Conservation (phyloP, 2,113 vertebrate genomes). For the Gadus macrocephalus region DNA sequence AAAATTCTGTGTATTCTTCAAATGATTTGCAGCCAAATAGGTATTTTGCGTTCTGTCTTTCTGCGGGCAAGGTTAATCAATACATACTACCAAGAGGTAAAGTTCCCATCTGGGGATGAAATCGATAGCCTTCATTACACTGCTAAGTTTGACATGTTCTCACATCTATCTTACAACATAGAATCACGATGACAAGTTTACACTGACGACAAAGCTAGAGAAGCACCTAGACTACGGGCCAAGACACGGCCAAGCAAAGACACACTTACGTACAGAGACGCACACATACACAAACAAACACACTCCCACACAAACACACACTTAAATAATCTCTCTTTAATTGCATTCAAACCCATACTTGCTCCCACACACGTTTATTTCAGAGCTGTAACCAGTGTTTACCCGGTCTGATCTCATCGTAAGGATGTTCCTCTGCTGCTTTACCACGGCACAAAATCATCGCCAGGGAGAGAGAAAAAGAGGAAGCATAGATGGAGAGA, state of each 20-base stretch:
- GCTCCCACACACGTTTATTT: not conserved
- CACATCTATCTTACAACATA: not conserved
- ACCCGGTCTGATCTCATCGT: conserved; percentile 51
- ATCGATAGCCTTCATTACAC: conserved; percentile 13
- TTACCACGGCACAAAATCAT: conserved; percentile 33
- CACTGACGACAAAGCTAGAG: not conserved
- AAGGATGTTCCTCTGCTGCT: conserved; percentile 46
- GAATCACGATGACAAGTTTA: not conserved
- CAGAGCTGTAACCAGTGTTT: conserved; percentile 26
- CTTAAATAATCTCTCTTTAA: not conserved
- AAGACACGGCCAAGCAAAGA: not conserved
- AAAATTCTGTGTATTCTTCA: not conserved
- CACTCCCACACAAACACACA: conserved; percentile 18
- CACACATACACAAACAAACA: conserved; percentile 3
- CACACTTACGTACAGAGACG: conserved; percentile 9
- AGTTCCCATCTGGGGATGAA: conserved; percentile 8
- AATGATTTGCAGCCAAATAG: too few species aligned
- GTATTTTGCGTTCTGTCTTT: not conserved
- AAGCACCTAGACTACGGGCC: not conserved
- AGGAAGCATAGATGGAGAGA: not conserved
- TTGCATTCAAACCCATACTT: conserved; percentile 3
- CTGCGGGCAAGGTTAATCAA: not conserved
- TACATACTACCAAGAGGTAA: conserved; percentile 12
- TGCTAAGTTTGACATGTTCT: conserved; percentile 9
- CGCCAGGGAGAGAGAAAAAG: conserved; percentile 32